Evolutionary conservation across 30 jellyfish, hydroid and myxozoan genomes (phyloP), one percentile per base, ranked within the genome.

Genomic region (Aurelia sp.): DNA sequence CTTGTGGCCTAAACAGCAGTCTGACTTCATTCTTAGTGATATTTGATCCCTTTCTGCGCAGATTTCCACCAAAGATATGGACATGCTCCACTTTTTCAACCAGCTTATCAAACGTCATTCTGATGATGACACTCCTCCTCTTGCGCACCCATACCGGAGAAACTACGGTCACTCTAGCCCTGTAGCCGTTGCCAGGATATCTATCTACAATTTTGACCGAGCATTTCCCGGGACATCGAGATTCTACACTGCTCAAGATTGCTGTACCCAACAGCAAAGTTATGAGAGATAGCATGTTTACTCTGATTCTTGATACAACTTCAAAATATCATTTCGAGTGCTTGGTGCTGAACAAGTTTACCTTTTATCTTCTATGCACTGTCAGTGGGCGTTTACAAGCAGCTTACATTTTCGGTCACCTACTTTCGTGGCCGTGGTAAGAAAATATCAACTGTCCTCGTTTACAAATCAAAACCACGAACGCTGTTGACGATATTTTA

Each of bases 131-230:
- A 13, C 48, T 18, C 21, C 78, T 37, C 22, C 27, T 51, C 68
- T 53, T 48, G n/a, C 51, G 52, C 37, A 53, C 48, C 21, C 48
- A 53, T 23, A 59, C 55, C 27, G 88, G 88, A 3, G 88, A 66
- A 17, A 37, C 21, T 44, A 77, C 78, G 13, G 30, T 9, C 33
- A 62, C 63, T 0, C 78, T 77, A 0, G 88, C 88, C 6, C 76
- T 22, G 78, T 77, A 77, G 10, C 88, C 88, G 10, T 77, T 44
- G 16, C 55, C 55, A 31, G 78, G 88, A 76, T 76, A 77, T 17
- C 4, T 18, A 65, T 50, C 27, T 16, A 77, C 61, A 3, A 59
- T 40, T 1, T 15, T 62, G 65, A 62, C 71, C 2, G 53, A 15
- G 65, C 88, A 77, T 4, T 48, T 44, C 65, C 1, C 3, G 5